Evolutionary conservation across 2,797 vertebrate species (phyloP).

Genomic region (Holocentrus rufus): DNA sequence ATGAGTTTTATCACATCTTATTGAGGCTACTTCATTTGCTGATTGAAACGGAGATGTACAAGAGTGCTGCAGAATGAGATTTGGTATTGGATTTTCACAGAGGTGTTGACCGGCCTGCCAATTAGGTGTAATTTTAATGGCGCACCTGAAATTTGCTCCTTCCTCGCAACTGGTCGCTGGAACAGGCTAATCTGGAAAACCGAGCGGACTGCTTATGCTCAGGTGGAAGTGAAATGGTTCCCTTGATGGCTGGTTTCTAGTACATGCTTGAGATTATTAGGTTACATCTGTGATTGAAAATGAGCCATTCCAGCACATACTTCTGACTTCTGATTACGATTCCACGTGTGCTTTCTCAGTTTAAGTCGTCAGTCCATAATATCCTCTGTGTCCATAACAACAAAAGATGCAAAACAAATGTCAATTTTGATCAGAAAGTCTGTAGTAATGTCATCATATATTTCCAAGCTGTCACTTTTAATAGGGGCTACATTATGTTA

Average conservation of each 20-base stretch:
- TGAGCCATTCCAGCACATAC: not conserved
- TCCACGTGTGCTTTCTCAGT: not conserved
- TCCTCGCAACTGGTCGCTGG: slow-evolving; percentile 2
- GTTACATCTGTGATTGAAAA: not conserved
- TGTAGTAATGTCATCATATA: not conserved
- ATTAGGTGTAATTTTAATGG: slow-evolving; percentile 46
- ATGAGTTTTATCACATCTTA: slow-evolving; percentile 75
- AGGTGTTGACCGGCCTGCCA: slow-evolving; percentile 53
- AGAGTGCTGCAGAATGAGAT: slow-evolving; percentile 57
- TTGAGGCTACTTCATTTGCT: slow-evolving; percentile 69
- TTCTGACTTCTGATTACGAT: not conserved
- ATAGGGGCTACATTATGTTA: slow-evolving; percentile 8
- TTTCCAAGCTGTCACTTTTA: not conserved
- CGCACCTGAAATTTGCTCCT: slow-evolving; percentile 30
- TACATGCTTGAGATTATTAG: not conserved
- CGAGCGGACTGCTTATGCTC: not conserved
- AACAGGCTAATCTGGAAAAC: slow-evolving; percentile 18
- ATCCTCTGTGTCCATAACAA: too few species aligned
- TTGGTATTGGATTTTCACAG: slow-evolving; percentile 58
- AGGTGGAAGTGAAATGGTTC: not conserved
- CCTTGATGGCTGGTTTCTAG: slow-evolving; percentile 5
- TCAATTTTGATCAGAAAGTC: not conserved
- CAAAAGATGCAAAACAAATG: not conserved
- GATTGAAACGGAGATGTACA: slow-evolving; percentile 64
- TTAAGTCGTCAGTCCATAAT: not conserved